Evolutionary conservation across 23 tunicate species (phyloP), one percentile per base, ranked within the genome.

Genomic region (Styela plicata): DNA sequence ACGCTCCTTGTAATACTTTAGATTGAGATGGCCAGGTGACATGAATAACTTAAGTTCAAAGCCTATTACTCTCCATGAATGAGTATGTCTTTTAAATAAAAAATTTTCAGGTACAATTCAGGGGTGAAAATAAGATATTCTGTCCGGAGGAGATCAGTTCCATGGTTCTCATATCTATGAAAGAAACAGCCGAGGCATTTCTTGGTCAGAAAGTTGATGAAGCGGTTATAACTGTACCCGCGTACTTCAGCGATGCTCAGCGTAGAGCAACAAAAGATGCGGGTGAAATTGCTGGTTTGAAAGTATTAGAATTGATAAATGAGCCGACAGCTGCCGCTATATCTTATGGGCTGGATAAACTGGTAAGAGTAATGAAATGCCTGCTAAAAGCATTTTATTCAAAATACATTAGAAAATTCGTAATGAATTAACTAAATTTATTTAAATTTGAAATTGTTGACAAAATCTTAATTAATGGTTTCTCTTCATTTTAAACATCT

Each of bases 241-340:
- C 57, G 7, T 44, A 44, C 13, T 44, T 44, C 13, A 44, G 10
- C 57, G 57, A 44, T 44, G 57, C 57, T 5, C 57, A 44, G 57
- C 57, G 57, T 5, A 44, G 13, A 78, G 97, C 97, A 74, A 91
- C 97, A 30, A 91, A 91, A 78, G 97, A 91, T 86, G 97, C 97
- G 18, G 97, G 97, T 18, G 79, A 84, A 31, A 91, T 91, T 31
- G 78, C 97, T 31, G 97, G 97, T 70, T 36, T 91, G 1, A 91
- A 86, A 34, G 90, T 91, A 37, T 86, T 91, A 34, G 80, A 90
- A 37, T 86, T 91, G 70, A 86, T 91, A 36, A 91, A 91, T 64
- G 97, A 91, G 63, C 97, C 97, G n/a, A 91, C 97, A 22, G 97
- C 97, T 22, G 97, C 97, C 64, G 97, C 97, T 27, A 86, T 91